Conservation (phyloP, 1,140 invertebrate species). For the Heliconius himera region DNA sequence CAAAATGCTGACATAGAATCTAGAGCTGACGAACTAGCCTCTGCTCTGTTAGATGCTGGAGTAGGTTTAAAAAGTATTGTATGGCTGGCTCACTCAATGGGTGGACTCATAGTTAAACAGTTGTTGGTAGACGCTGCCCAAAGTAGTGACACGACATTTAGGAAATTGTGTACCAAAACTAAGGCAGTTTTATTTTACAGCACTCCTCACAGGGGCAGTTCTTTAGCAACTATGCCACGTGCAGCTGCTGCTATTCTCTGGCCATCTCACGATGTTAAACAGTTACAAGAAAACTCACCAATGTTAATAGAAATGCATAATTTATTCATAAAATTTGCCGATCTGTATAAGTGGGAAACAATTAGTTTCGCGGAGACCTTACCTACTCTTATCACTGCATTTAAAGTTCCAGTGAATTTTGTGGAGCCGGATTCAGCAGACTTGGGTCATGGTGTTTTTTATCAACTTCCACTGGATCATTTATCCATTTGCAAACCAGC, state of each 20-base stretch:
- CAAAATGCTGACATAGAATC: constrained; percentile 82
- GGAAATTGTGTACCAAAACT: constrained; percentile 84
- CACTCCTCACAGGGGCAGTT: constrained; percentile 87
- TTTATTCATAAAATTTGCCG: constrained; percentile 83
- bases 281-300: constrained; percentile 88
- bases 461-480: constrained; percentile 88
- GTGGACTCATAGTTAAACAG: constrained; percentile 91
- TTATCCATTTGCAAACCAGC: constrained; percentile 91
- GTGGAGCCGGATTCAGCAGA: constrained; percentile 88
- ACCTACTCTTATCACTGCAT: constrained; percentile 85
- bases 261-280: constrained; percentile 91
- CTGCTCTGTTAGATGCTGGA: constrained; percentile 85
- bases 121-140: constrained; percentile 59
- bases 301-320: constrained; percentile 84
- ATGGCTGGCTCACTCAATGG: constrained; percentile 94
- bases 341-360: constrained; percentile 82
- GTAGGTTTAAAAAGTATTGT: constrained; percentile 86
- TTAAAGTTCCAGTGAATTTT: constrained; percentile 84
- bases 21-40: constrained; percentile 84
- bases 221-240: constrained; percentile 81
- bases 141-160: constrained; percentile 55
- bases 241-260: constrained; percentile 87
- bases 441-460: constrained; percentile 88
- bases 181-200: constrained; percentile 90
- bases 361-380: constrained; percentile 89